Base-by-base conservation (phyloP, 1,140 invertebrate genomes). In the Medauroidea extradentata region DNA sequence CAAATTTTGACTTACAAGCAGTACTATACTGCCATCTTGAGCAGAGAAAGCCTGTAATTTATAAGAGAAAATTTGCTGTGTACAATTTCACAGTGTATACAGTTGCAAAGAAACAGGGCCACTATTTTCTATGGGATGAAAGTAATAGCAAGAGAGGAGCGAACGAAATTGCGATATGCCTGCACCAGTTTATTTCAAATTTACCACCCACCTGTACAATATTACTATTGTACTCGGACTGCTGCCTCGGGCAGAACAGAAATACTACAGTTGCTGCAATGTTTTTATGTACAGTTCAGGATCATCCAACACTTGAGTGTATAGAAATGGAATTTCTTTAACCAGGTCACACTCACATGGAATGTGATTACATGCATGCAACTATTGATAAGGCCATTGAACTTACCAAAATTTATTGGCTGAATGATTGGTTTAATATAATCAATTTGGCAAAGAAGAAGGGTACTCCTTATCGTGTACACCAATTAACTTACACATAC, bases 291-390 rank as follows among this genome's bases (percentile, higher is more conserved):
- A 25, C 44, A 25, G 44, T 46, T n/a, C 44, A n/a, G 24, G 24
- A 46, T 11, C 44, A 46, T 46, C 44, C 44, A 46, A 46, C 44
- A 21, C 44, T 67, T 21, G 2, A 63, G 50, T 41, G 57, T n/a
- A 60, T 67, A 4, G 58, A 63, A 53, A 56, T 63, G 25, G 60
- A 64, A 50, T 64, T 65, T 55, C 21, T 65, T 9, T 48, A 56
- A 21, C 53, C 59, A 7, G 62, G 59, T 1, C 62, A 65, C 53
- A 64, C 62, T 13, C 62, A 64, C 44, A 64, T 65, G 62, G 64
- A 65, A 48, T 64, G 63, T 51, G 64, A 65, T 34, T 39, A 46
- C 11, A 61, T 55, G 14, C 64, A 65, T 57, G 55, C 62, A 8
- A 16, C 53, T 5, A 65, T 62, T 29, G 64, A 64, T 54, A 53